Evolutionary conservation across 2,888 invertebrate genomes (phyloP), one percentile per base, ranked within the genome.

Genomic region (Ennomos erosarius): DNA sequence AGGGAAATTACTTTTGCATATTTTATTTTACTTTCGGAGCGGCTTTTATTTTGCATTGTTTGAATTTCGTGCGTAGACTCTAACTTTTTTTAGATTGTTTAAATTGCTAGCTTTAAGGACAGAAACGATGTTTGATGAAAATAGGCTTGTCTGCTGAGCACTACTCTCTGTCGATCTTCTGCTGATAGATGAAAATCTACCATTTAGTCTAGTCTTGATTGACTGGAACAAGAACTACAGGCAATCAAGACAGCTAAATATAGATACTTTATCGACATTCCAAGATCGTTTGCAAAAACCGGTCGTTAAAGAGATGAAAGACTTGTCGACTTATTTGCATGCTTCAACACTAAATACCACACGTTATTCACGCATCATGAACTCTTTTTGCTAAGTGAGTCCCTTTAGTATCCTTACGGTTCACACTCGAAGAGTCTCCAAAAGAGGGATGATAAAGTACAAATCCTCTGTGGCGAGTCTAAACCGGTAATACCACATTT

Each of bases 401-500:
- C 50, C 55, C 50, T 64, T 42, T 44, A 47, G 53, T 54, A 59
- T 64, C 62, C 58, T 64, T 54, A 33, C 47, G 59, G 55, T 47
- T 49, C 43, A 49, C 62, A 51, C 56, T 42, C 44, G 42, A 52
- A 38, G 56, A 55, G 55, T 33, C 43, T 54, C 55, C 48, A 64
- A 64, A 67, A 57, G 56, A 58, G 51, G 59, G 57, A 57, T 53
- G 63, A 61, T 62, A 59, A 63, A 59, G 59, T 59, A 53, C 53
- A 54, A n/a, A 57, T 63, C 59, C 61, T 56, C 59, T 54, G 50
- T 47, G 56, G 61, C 54, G 62, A 72, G 69, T 75, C 70, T 74
- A 71, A 78, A 71, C 74, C 73, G 74, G 74, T 74, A 79, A 72
- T 75, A 61, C 70, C 71, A 70, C 70, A 73, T 78, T 77, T 79